Evolutionary conservation across 2,888 invertebrate genomes (phyloP).

Genomic region (Diloba caeruleocephala): DNA sequence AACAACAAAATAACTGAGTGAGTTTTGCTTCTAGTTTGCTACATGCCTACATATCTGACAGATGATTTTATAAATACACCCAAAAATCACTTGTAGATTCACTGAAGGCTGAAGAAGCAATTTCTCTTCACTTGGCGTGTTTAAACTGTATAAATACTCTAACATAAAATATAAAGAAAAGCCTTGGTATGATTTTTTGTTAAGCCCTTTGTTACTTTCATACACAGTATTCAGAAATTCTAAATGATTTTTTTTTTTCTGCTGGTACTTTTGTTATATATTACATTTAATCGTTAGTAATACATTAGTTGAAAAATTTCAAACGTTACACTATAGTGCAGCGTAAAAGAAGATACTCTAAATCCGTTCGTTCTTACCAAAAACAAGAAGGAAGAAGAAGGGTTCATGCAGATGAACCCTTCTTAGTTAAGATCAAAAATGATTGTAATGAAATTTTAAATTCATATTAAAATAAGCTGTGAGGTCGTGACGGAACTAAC

Average conservation of each 20-base stretch:
- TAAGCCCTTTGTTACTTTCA: too few relatives aligned
- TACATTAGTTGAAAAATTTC: too few relatives aligned
- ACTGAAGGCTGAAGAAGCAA: neutral
- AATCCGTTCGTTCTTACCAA: conserved; percentile 10
- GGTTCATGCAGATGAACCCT: conserved; percentile 20
- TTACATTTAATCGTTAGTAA: too few relatives aligned
- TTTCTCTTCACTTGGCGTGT: neutral
- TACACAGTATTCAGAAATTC: too few relatives aligned
- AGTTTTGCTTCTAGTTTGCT: conserved; percentile 18
- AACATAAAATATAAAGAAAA: too few relatives aligned
- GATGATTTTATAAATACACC: conserved; percentile 16
- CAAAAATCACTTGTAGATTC: too few relatives aligned
- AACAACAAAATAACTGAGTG: conserved; percentile 33
- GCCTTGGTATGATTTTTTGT: too few relatives aligned
- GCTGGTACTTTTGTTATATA: too few relatives aligned
- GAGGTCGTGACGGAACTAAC: conserved; percentile 51
- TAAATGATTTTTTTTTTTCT: too few relatives aligned
- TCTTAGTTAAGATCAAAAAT: conserved; percentile 24
- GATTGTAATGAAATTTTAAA: conserved; percentile 43
- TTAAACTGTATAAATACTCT: too few relatives aligned
- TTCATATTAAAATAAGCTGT: conserved; percentile 36
- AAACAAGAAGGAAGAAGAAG: too few relatives aligned
- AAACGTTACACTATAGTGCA: neutral
- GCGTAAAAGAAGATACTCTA: conserved; percentile 12
- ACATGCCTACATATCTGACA: conserved; percentile 7